Base-by-base conservation (phyloP, 2,888 invertebrate genomes). In the Cerceris ruficornis region DNA sequence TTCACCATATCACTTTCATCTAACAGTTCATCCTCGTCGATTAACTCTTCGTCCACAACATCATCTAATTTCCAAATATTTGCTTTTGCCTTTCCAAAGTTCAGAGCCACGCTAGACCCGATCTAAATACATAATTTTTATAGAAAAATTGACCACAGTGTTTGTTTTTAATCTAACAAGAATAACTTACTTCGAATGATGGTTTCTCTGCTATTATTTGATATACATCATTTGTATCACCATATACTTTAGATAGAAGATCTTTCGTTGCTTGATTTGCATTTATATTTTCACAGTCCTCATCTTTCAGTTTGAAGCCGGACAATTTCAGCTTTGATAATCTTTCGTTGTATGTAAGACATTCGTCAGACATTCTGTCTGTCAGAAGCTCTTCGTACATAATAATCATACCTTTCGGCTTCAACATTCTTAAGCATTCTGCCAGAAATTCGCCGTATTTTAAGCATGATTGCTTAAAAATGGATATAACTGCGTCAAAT, bases 1-100 rank as follows among this genome's bases (percentile, higher is more conserved):
- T 97, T 98, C 87, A 95, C 95, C 80, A 97, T 94, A 92, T 99
- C 99, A 75, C 96, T 96, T 87, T 97, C 98, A 92, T 98, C 98
- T 15, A 99, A 93, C 42, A 99, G 94, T 84, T 96, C 95, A 92
- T 98, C 96, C 77, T 97, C 96, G 92, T 99, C 96, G 83, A 99
- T 97, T 42, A 95, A 93, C 76, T 96, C 96, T 87, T 96, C 96
- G 88, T 97, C 96, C 80, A 95, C 94, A 9, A 94, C 94, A 67
- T 94, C 94, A 77, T 96, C 95, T 59, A 98, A 91, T 91, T 96
- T 97, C 98, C 98, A 98, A 2, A 96, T 94, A 50, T 93, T 92
- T 6, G 93, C 88, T 42, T 92, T 86, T 54, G 92, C 87, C 42
- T 90, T 90, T 41, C 89, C 88, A 80, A 94, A 93, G 39, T 93